Conservation (phyloP, 2,797 vertebrate species). For the Pseudomugil tenellus region DNA sequence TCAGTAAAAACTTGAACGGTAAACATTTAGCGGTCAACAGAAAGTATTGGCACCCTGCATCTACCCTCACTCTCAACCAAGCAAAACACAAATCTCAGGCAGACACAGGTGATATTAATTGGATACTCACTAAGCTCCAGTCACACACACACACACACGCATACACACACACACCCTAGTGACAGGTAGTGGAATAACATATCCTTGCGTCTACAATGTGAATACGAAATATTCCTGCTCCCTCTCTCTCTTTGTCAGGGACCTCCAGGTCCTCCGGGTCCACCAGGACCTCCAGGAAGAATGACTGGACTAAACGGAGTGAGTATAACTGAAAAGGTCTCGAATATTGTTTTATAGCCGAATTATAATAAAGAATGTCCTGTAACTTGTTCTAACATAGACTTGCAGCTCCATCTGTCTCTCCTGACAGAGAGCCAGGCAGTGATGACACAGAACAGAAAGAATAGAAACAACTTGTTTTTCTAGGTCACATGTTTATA, state of each 20-base stretch:
- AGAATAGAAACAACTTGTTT: neutral
- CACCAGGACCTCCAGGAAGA: constrained; percentile 87
- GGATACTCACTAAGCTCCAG: no score
- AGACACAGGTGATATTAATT: no score
- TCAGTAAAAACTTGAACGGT: no score
- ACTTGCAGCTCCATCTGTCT: neutral
- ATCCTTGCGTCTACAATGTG: no score
- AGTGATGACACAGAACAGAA: neutral
- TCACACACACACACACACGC: no score
- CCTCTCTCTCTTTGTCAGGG: constrained; percentile 77
- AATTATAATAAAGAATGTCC: neutral
- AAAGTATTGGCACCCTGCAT: no score
- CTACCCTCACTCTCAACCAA: no score
- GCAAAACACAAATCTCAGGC: no score
- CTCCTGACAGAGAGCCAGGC: neutral
- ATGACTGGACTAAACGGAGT: constrained; percentile 89
- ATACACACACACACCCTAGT: no score
- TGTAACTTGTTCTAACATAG: neutral
- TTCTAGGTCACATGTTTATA: neutral
- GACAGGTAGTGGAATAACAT: no score
- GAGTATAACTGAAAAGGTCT: constrained; percentile 71
- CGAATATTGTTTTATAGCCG: neutral
- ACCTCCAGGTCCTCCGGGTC: constrained; percentile 87
- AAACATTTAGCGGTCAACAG: no score
- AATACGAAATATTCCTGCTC: neutral